A percentile compares a stretch with the other conserved stretches of the same genome.
Evolutionary conservation across 1,140 invertebrate genomes (phyloP).

Genomic region (Platyscapa corneri): DNA sequence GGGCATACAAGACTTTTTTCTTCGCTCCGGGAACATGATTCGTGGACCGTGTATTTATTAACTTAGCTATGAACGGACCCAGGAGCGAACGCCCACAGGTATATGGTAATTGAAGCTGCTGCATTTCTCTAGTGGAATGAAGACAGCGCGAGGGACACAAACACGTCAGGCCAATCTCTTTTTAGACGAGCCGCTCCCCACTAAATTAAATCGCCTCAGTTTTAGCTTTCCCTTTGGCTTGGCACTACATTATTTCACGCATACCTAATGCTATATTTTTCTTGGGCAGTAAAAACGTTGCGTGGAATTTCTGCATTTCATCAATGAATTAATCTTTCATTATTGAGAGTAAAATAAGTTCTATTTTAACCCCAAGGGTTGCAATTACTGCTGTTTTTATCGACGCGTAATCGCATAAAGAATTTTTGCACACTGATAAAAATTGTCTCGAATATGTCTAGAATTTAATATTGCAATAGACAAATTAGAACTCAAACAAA

Average conservation of each 20-base stretch:
- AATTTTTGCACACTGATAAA: too few species aligned
- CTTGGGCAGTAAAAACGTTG: background rate
- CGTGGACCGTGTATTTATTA: background rate
- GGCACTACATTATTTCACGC: conserved; percentile 22
- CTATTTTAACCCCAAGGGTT: too few species aligned
- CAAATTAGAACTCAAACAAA: too few species aligned
- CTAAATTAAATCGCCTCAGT: conserved; percentile 39
- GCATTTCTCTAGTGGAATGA: background rate
- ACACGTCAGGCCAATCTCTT: conserved; percentile 29
- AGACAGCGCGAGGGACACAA: background rate
- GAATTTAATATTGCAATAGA: too few species aligned
- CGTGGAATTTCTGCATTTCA: background rate
- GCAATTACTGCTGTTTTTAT: too few species aligned
- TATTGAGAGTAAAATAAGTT: background rate
- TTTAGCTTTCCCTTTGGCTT: background rate
- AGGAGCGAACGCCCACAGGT: background rate
- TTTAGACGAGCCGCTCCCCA: conserved; percentile 13
- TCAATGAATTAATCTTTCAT: background rate
- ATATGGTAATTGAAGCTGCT: background rate
- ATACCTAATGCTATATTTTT: background rate
- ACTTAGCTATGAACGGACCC: background rate
- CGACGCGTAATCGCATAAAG: too few species aligned
- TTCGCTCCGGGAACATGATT: background rate
- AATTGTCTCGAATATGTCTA: too few species aligned
- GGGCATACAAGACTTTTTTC: too few species aligned